Evolutionary conservation across 2,888 invertebrate genomes (phyloP), one percentile per base, ranked within the genome.

Genomic region (Syrista parreyssii): DNA sequence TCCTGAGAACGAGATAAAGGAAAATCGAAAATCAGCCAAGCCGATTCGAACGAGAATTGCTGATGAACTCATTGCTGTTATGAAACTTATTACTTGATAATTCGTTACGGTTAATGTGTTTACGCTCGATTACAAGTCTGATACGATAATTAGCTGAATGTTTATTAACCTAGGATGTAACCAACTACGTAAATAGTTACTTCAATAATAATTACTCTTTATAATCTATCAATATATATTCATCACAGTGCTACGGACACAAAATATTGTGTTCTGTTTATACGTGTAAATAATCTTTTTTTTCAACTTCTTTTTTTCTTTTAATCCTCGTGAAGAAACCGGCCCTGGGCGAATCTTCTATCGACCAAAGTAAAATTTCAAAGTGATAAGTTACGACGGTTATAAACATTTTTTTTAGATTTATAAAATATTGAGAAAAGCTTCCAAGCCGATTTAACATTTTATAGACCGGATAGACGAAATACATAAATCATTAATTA

Each of bases 211-310:
- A 82, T 84, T 81, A 80, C 81, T 84, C 83, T 85, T 84, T 84
- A 83, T 85, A 85, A 78, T 84, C 86, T 86, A 88, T 88, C 83
- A 86, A 88, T 89, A 90, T 55, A 55, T 90, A 91, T 90, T 90
- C 91, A 91, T 91, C 91, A 91, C 91, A 91, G 91, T 91, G 89
- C 91, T 91, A 91, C 89, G 89, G 91, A 91, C 91, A 91, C 91
- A 89, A 90, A 55, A 88, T 82, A 90, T 88, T 90, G 91, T 91
- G 90, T 91, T 91, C 90, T 87, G 81, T 86, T 83, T 84, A 84
- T 87, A 87, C 83, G 83, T 87, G 87, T 89, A 87, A 88, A 89
- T 88, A 88, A 88, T 88, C 76, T 84, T 85, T 85, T 84, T 83
- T 85, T 73, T 23, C 55, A 55, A 9, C 6, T 55, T 55, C 23